Evolutionary conservation across 2,113 vertebrate genomes (phyloP).

Genomic region (Anas platyrhynchos): DNA sequence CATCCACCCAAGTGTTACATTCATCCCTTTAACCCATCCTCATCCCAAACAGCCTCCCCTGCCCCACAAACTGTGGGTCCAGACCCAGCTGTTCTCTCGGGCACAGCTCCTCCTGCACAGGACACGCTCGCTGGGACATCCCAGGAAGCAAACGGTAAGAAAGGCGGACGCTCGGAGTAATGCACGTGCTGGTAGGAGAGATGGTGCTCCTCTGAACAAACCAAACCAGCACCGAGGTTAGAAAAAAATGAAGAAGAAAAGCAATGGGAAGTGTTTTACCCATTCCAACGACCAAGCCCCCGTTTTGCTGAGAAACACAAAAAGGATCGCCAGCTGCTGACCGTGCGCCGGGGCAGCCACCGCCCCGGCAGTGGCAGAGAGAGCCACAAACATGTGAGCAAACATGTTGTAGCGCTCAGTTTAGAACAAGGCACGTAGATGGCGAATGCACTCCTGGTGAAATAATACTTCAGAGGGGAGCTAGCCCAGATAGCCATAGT

Average conservation of each 20-base stretch:
- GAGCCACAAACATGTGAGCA: not conserved
- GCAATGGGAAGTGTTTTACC: rapidly evolving
- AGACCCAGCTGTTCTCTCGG: not conserved
- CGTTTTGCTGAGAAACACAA: not conserved
- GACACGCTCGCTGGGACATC: too few species aligned
- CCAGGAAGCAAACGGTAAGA: not conserved
- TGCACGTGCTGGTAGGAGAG: rapidly evolving
- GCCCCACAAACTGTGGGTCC: rapidly evolving
- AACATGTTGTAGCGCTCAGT: not conserved
- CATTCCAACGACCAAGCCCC: not conserved
- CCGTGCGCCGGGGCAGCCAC: not conserved
- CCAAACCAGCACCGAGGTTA: not conserved
- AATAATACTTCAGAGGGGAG: not conserved
- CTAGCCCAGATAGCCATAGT: rapidly evolving
- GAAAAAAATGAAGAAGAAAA: rapidly evolving
- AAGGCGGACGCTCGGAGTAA: not conserved
- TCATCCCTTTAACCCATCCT: rapidly evolving
- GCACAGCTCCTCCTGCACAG: not conserved
- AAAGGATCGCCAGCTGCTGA: not conserved
- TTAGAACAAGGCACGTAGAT: not conserved
- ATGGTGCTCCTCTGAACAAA: not conserved
- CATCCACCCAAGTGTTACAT: not conserved
- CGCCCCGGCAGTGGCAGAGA: rapidly evolving
- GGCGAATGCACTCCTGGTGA: not conserved
- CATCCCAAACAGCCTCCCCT: not conserved